Evolutionary conservation across 2,888 invertebrate genomes (phyloP).

Genomic region (Pandemis corylana): DNA sequence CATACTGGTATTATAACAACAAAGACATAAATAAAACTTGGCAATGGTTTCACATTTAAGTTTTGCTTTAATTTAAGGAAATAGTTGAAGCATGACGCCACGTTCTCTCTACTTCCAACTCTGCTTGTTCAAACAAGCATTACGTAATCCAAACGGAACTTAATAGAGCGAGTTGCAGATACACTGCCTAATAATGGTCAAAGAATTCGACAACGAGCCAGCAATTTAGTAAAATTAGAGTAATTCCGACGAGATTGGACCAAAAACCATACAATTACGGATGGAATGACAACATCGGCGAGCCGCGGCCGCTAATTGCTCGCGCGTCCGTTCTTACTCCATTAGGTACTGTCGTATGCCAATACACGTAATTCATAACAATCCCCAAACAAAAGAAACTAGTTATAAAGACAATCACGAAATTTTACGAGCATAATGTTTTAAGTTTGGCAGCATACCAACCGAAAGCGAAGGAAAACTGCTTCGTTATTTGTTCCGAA

Average conservation of each 20-base stretch:
- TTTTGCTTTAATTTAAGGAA: constrained; percentile 26
- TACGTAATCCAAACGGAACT: constrained; percentile 27
- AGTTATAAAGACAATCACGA: background rate
- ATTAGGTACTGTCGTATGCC: background rate
- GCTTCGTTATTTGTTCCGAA: background rate
- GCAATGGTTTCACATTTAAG: background rate
- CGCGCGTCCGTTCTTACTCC: constrained; percentile 12
- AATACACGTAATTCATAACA: background rate
- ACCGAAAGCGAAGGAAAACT: background rate
- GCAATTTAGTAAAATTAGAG: constrained; percentile 39
- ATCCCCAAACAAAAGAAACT: background rate
- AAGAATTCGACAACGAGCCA: constrained; percentile 36
- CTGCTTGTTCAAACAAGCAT: constrained; percentile 5
- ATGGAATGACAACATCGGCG: constrained; percentile 33
- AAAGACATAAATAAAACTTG: constrained; percentile 2
- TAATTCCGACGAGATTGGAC: constrained; percentile 9
- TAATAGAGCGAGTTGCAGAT: constrained; percentile 11
- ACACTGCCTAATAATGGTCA: constrained; percentile 26
- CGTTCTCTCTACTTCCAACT: constrained; percentile 1
- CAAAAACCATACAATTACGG: constrained; percentile 17
- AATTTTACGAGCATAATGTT: background rate
- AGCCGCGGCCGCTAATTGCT: constrained; percentile 14
- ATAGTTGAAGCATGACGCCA: constrained; percentile 23
- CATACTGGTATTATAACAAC: background rate
- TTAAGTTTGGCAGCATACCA: background rate